Base-by-base conservation (phyloP, 2,797 vertebrate genomes). In the Phoebastria nigripes region DNA sequence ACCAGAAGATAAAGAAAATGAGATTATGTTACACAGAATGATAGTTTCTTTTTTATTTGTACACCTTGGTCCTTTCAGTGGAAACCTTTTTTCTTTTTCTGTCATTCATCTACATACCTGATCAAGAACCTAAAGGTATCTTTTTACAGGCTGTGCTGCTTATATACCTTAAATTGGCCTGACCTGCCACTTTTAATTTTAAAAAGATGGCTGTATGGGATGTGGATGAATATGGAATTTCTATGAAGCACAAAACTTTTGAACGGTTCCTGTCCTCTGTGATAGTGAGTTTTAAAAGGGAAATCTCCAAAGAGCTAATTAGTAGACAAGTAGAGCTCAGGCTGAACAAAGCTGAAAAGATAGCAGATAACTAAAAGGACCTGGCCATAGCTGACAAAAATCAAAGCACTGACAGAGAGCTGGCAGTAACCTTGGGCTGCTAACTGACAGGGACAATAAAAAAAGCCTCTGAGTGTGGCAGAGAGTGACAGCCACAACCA, bases 261-360 rank as follows among this genome's bases (percentile, higher is more conserved):
- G 98, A 98, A 98, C 98, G 95, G 97, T 98, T 98, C 97, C 98
- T 98, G 98, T 98, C 98, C 98, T 98, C 98, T 97, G 98, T 98
- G 98, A 98, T 98, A 98, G 98, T 96, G 98, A 98, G 98, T 98
- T 99, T 99, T 99, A 98, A 98, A 99, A 99, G 98, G 98, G 98
- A 99, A 99, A 98, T 99, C 99, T 99, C 99, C 98, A 98, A 99
- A 99, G 99, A 99, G 99, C 99, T 99, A 99, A 99, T 99, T 99
- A 99, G 99, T 97, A 98, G 98, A 98, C 98, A 98, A 99, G 98
- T 98, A 96, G 98, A 99, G 98, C 99, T 99, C 99, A 99, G 98
- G 97, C 99, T 99, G 98, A 99, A 99, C 98, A 98, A 99, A 99
- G 98, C 98, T 98, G 98, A 98, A 98, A 98, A 98, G 98, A 98